These are phyloP conservation scores for Listronotus oregonensis DNA, from an alignment of 1,140 invertebrate species.

Conservation along the genomic window DNA sequence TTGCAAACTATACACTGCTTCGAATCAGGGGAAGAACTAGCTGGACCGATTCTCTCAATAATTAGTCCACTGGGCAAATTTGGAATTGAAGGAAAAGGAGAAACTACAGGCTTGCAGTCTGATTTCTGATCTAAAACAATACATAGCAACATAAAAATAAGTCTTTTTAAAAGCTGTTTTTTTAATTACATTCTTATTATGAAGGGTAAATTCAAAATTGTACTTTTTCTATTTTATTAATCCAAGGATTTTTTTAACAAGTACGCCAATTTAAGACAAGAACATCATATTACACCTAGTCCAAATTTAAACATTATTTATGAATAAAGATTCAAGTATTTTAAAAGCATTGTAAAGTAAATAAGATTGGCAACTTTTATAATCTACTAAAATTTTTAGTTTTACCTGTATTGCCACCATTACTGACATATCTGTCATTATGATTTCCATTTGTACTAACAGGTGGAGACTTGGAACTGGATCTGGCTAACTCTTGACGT, in stretches of 20 bases:
- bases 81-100: slow-evolving; percentile 47
- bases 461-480: slow-evolving; percentile 18
- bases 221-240: too few relatives aligned
- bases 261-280: too few relatives aligned
- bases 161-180: too few relatives aligned
- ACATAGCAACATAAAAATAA: background rate
- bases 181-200: too few relatives aligned
- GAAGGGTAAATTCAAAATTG: too few relatives aligned
- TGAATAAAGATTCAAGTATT: too few relatives aligned
- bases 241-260: too few relatives aligned
- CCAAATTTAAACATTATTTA: too few relatives aligned
- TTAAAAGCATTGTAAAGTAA: too few relatives aligned
- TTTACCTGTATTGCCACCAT: slow-evolving; percentile 1
- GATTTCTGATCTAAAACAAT: slow-evolving; percentile 8
- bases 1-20: slow-evolving; percentile 58
- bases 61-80: slow-evolving; percentile 52
- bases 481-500: slow-evolving; percentile 23
- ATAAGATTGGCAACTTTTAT: too few relatives aligned
- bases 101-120: slow-evolving; percentile 28
- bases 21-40: slow-evolving; percentile 56
- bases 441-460: background rate
- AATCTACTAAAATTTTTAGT: too few relatives aligned
- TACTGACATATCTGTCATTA: background rate
- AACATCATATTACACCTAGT: too few relatives aligned
- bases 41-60: slow-evolving; percentile 54